A percentile compares a stretch with the other conserved stretches of the same genome.
Conservation (phyloP, 2,797 vertebrate genomes). For the Carduelis carduelis region DNA sequence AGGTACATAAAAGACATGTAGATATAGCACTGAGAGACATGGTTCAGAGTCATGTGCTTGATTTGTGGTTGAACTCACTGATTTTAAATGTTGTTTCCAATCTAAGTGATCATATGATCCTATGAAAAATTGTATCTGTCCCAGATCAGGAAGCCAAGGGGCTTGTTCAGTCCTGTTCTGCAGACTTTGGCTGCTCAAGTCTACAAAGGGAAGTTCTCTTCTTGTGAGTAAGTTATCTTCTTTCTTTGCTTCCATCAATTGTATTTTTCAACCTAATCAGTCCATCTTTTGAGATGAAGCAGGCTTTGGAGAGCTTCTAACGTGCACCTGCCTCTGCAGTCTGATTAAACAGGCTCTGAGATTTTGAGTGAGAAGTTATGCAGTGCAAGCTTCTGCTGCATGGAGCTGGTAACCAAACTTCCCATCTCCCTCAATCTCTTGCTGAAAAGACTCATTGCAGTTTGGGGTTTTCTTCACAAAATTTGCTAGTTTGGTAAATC, state of each 20-base stretch:
- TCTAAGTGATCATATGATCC: neutral
- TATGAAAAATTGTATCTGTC: neutral
- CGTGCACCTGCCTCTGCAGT: neutral
- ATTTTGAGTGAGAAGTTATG: neutral
- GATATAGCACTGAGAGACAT: too few relatives aligned
- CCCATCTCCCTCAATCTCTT: neutral
- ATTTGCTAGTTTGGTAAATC: neutral
- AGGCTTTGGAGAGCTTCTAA: neutral
- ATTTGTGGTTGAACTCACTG: neutral
- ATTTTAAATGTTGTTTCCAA: neutral
- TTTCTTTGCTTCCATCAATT: neutral
- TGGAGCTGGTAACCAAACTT: neutral
- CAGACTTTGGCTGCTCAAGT: accelerated
- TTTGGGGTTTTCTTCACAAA: neutral
- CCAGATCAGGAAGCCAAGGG: neutral
- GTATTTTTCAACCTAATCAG: neutral
- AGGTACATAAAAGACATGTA: neutral
- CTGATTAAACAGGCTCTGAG: neutral
- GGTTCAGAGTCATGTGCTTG: neutral
- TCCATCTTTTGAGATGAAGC: neutral
- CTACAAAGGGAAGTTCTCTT: neutral
- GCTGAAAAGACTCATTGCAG: neutral
- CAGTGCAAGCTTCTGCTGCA: neutral
- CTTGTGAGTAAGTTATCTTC: accelerated
- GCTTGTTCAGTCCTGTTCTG: neutral